These are phyloP conservation scores for Chaetorhynchus papuensis DNA, from an alignment of 2,113 vertebrate species.

Conservation along the genomic window DNA sequence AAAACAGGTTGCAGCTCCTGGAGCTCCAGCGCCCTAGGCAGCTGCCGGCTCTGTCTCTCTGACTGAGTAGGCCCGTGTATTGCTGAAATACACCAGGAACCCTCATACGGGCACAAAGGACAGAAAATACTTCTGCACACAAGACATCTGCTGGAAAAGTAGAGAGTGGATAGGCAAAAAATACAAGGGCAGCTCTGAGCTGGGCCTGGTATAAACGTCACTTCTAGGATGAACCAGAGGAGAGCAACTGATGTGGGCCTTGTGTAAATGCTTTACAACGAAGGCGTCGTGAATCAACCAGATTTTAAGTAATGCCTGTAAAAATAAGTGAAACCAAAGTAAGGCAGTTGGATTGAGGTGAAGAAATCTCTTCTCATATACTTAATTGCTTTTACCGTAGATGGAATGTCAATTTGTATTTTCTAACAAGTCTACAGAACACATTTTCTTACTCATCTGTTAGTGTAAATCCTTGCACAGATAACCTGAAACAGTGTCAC, in stretches of 20 bases:
- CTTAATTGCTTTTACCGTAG: not conserved
- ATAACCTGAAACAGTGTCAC: not conserved
- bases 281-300: accelerated
- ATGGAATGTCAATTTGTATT: not conserved
- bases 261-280: not conserved
- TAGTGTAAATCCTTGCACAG: not conserved
- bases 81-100: not conserved
- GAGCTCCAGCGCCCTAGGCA: not conserved
- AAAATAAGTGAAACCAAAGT: not conserved
- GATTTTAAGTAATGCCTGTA: not conserved
- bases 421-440: not conserved
- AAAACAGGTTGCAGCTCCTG: not conserved
- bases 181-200: not conserved
- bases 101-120: not conserved
- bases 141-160: not conserved
- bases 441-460: not conserved
- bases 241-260: not conserved
- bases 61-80: not conserved
- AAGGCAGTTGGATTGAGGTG: not conserved
- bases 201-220: not conserved
- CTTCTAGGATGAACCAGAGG: not conserved
- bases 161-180: not conserved
- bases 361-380: not conserved
- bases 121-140: not conserved
- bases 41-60: not conserved